Base-by-base conservation (phyloP, 2,888 invertebrate genomes). In the Coenonympha arcania region DNA sequence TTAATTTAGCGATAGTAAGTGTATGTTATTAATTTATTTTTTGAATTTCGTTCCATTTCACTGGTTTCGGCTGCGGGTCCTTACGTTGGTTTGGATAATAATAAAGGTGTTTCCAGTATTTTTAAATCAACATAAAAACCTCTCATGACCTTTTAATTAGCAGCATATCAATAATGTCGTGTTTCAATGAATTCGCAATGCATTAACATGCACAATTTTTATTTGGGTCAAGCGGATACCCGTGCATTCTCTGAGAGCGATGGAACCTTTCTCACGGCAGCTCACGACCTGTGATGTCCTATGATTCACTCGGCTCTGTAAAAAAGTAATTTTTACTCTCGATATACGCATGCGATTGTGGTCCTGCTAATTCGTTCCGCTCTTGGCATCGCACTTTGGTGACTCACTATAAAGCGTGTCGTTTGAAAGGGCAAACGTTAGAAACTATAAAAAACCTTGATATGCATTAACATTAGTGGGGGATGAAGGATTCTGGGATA, bases 181-280 rank as follows among this genome's bases (percentile, higher is more conserved):
- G 30, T 48, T 37, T 31, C 43, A 47, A 49, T 52, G 40, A 46
- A 55, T 47, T 45, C 26, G 43, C 41, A 55, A 47, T 55, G 37
- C 31, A 45, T 49, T 55, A 56, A 51, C 55, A 56, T 59, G 53
- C 48, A 57, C 45, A 55, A 52, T 56, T 52, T 54, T 58, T 55
- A 61, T 63, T 61, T 58, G 59, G 65, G 63, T 62, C 64, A 60
- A 57, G 59, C 56, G 74, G 74, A 74, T 71, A 66, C 57, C 60
- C 57, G 58, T 51, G 65, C 69, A 74, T 72, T 69, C 68, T 65
- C 63, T 49, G 64, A 62, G 63, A 64, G 58, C 61, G 57, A 62
- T 62, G 58, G 57, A 61, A 51, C 58, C 58, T 63, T 67, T 68
- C 71, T 67, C 71, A 69, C 68, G 68, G 58, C 59, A 56, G 58